Evolutionary conservation across 2,113 vertebrate genomes (phyloP), one percentile per base, ranked within the genome.

Genomic region (Panurus biarmicus): DNA sequence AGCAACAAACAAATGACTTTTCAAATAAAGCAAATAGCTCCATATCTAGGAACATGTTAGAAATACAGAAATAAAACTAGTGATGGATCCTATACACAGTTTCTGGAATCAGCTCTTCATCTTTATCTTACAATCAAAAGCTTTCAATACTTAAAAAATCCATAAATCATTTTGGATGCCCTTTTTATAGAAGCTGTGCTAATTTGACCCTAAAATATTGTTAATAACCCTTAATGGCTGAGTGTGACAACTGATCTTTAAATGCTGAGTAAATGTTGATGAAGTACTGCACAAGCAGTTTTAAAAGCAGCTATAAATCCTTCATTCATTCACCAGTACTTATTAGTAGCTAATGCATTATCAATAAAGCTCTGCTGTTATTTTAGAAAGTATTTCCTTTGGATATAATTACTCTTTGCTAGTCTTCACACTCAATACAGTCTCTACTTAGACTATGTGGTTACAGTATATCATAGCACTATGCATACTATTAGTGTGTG

Each of bases 11-110:
- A 83, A 85, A 44, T 21, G 4, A 53, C 26, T 85, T 87, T 21
- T 81, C 35, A 57, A 86, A 62, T 51, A 45, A 74, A 90, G 35
- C 38, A 85, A 66, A 8, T 20, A 62, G 22, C 12, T 74, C 44
- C 2, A 0, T 42, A 38, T 44, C 58, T 54, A 64, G 35, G 72
- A 67, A 83, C 33, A 57, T 0, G 4, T 48, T 3, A 50, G 20
- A 61, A 79, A 16, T 81, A 56, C 35, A 50, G 50, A 79, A 72
- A 36, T 23, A 79, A 72, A 80, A 47, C 14, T 29, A 42, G 29
- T 35, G 45, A 64, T 73, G 50, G 33, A 40, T 64, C 54, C 36
- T 58, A 22, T 10, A 76, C 23, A 44, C 4, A 29, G 9, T 35
- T 83, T 66, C 56, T 71, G 33, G 48, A 75, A 54, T 54, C 42